Conservation (phyloP, 2,888 invertebrate genomes). For the Tethea ocularis region DNA sequence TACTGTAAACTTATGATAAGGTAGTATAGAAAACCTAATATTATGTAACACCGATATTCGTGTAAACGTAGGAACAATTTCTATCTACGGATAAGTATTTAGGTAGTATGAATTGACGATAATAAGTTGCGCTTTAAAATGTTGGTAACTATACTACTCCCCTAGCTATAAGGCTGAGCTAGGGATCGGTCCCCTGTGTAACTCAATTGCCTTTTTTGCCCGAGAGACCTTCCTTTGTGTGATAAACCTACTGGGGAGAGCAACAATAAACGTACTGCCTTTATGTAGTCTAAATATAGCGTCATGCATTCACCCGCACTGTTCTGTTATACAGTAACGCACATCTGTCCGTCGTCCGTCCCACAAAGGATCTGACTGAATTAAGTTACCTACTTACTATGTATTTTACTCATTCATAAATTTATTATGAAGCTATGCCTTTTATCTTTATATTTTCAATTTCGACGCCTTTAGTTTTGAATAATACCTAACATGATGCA, state of each 20-base stretch:
- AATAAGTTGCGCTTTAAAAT: slow-evolving; percentile 45
- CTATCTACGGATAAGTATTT: too few species aligned
- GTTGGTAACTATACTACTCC: slow-evolving; percentile 49
- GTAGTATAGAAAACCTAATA: neutral
- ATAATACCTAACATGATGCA: slow-evolving; percentile 5
- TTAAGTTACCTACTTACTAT: slow-evolving; percentile 28
- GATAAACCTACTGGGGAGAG: slow-evolving; percentile 64
- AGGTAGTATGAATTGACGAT: slow-evolving; percentile 41
- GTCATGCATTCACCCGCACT: slow-evolving; percentile 57
- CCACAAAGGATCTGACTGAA: slow-evolving; percentile 37
- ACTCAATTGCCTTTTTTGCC: slow-evolving; percentile 76
- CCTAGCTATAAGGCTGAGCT: slow-evolving; percentile 64
- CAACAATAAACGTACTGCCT: slow-evolving; percentile 78
- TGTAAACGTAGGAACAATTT: too few species aligned
- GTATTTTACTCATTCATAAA: neutral
- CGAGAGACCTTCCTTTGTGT: slow-evolving; percentile 77
- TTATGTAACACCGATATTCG: too few species aligned
- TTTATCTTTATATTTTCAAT: neutral
- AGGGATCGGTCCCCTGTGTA: slow-evolving; percentile 72
- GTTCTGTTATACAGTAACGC: slow-evolving; percentile 61
- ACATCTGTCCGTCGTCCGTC: slow-evolving; percentile 69
- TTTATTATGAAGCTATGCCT: neutral
- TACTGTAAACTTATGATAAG: neutral
- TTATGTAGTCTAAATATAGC: slow-evolving; percentile 81
- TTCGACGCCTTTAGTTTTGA: neutral